These are phyloP conservation scores for Acrocephalus arundinaceus DNA, from an alignment of 2,113 vertebrate genomes.

Conservation along the genomic window DNA sequence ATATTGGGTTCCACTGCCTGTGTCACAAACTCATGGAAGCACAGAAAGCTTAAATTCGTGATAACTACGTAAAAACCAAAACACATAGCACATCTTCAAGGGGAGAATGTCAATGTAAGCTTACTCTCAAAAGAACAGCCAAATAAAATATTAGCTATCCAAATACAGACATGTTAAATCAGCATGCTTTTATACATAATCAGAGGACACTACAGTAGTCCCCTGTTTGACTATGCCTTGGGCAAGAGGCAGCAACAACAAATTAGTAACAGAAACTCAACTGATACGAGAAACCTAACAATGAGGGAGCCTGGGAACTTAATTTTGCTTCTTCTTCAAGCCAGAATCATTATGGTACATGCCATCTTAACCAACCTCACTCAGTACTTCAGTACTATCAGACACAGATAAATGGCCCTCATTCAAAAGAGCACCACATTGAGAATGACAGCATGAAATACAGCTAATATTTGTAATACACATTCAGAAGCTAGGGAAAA, in stretches of 20 bases:
- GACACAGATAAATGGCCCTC: neutral
- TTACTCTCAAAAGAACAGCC: neutral
- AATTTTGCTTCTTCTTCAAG: neutral
- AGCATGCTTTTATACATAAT: constrained; percentile 7
- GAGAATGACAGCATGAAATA: neutral
- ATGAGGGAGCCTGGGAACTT: neutral
- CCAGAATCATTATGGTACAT: neutral
- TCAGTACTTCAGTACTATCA: neutral
- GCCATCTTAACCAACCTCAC: neutral
- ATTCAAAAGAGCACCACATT: neutral
- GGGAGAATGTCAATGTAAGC: neutral
- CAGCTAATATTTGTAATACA: neutral
- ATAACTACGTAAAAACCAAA: neutral
- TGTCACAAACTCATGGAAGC: neutral
- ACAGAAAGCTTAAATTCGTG: neutral
- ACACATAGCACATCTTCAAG: neutral
- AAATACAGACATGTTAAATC: constrained; percentile 34
- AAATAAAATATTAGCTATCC: constrained; percentile 30
- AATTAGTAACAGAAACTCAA: neutral
- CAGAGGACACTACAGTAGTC: neutral
- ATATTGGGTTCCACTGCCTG: neutral
- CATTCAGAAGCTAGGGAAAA: neutral
- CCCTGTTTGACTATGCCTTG: neutral
- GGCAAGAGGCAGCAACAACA: neutral
- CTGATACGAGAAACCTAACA: neutral